Conservation (phyloP, 1,140 invertebrate genomes). For the Oscheius sp. region DNA sequence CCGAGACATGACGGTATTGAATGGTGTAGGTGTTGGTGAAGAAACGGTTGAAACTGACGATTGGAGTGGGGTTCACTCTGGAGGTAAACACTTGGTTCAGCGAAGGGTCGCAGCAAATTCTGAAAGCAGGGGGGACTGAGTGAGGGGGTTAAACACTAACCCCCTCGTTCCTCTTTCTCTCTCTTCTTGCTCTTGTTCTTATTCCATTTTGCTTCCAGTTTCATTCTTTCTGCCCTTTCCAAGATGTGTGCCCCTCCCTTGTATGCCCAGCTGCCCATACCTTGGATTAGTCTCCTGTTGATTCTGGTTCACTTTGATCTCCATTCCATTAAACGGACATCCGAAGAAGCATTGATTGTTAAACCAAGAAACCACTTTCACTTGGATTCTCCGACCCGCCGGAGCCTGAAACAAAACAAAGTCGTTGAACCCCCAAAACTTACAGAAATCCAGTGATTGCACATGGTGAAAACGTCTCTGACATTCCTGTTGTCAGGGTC, state of each 20-base stretch:
- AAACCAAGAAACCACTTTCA: not conserved
- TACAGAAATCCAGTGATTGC: constrained; percentile 24
- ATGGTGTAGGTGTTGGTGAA: not conserved
- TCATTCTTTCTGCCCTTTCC: too few species aligned
- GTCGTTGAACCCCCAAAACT: not conserved
- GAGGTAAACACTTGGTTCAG: not conserved
- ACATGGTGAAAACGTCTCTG: not conserved
- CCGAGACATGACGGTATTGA: constrained; percentile 3
- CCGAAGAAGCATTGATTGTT: not conserved
- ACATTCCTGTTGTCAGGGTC: not conserved
- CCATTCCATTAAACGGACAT: constrained; percentile 11
- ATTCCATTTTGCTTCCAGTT: not conserved
- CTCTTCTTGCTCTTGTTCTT: not conserved
- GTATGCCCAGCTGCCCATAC: too few species aligned
- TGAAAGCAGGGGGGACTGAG: not conserved
- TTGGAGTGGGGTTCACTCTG: constrained; percentile 1
- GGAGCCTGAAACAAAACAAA: not conserved
- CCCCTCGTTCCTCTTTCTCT: too few species aligned
- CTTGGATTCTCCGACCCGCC: not conserved
- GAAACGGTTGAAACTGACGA: constrained; percentile 7
- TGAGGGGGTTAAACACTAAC: too few species aligned
- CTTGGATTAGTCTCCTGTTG: not conserved
- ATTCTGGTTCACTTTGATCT: not conserved
- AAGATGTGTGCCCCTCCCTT: too few species aligned
- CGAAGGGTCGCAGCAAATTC: constrained; percentile 5